Conservation (phyloP, 23 tunicate genomes). For the Trididemnum clinides region DNA sequence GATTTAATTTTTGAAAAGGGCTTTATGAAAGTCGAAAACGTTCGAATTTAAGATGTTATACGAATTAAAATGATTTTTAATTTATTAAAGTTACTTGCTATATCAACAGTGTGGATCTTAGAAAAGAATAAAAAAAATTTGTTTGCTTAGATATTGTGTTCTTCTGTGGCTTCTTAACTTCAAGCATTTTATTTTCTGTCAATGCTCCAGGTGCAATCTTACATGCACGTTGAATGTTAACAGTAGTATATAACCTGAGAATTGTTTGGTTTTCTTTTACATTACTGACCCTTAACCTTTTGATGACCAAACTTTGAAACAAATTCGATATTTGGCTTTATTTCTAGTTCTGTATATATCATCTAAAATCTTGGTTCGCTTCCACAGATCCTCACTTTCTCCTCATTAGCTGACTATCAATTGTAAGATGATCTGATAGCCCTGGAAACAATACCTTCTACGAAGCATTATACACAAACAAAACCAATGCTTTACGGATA, state of each 20-base stretch:
- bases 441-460: not conserved
- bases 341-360: not conserved
- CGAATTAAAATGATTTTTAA: too few relatives aligned
- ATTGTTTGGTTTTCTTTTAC: not conserved
- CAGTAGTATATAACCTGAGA: not conserved
- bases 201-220: constrained; percentile 10
- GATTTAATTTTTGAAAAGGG: too few relatives aligned
- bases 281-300: not conserved
- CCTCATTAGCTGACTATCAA: not conserved
- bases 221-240: not conserved
- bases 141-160: not conserved
- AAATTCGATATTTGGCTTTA: not conserved
- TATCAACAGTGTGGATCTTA: too few relatives aligned
- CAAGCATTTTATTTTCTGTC: constrained; percentile 10
- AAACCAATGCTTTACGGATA: not conserved
- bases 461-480: not conserved
- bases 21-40: too few relatives aligned
- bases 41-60: too few relatives aligned
- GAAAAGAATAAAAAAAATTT: not conserved
- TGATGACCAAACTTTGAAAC: not conserved
- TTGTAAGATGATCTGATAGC: not conserved
- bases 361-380: not conserved
- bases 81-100: too few relatives aligned
- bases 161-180: not conserved
- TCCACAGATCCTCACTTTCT: not conserved